phyloP scores from a whole-genome alignment of 2,113 vertebrate species.

The Felis chaus region DNA sequence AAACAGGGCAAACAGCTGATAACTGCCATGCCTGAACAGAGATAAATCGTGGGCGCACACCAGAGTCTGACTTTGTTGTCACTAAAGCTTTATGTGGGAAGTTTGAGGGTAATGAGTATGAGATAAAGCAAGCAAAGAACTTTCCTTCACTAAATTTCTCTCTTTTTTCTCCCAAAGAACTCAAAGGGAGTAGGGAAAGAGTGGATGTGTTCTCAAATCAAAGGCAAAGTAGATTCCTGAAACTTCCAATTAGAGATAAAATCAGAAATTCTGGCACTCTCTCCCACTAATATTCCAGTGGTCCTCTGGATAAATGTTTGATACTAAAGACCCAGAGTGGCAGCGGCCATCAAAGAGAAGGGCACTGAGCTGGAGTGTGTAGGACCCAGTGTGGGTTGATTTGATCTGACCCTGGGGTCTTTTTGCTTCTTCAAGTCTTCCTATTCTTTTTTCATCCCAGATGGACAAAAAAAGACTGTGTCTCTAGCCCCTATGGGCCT shows the following conservation, averaged over 20 bases:
- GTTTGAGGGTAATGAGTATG: not conserved
- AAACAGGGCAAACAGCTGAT: not conserved
- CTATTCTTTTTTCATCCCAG: not conserved
- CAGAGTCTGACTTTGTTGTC: not conserved
- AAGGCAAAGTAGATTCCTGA: not conserved
- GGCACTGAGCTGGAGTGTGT: too few species aligned
- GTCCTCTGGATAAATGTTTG: not conserved
- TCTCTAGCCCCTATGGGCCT: not conserved
- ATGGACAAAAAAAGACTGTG: not conserved
- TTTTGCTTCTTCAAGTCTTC: not conserved
- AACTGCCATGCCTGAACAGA: not conserved
- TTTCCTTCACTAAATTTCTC: not conserved
- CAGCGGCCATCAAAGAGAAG: not conserved
- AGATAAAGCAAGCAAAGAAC: not conserved
- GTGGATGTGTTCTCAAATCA: not conserved
- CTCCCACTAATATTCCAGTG: not conserved
- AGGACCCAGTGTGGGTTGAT: not conserved
- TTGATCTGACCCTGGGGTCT: not conserved
- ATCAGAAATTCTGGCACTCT: not conserved
- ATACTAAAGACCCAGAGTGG: not conserved
- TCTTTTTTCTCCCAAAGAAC: slow-evolving; percentile 12
- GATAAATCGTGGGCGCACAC: not conserved
- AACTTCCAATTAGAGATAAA: not conserved
- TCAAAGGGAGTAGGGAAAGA: not conserved
- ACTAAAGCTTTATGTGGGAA: not conserved